Conservation (phyloP, 2,113 vertebrate genomes). For the Dromas ardeola region DNA sequence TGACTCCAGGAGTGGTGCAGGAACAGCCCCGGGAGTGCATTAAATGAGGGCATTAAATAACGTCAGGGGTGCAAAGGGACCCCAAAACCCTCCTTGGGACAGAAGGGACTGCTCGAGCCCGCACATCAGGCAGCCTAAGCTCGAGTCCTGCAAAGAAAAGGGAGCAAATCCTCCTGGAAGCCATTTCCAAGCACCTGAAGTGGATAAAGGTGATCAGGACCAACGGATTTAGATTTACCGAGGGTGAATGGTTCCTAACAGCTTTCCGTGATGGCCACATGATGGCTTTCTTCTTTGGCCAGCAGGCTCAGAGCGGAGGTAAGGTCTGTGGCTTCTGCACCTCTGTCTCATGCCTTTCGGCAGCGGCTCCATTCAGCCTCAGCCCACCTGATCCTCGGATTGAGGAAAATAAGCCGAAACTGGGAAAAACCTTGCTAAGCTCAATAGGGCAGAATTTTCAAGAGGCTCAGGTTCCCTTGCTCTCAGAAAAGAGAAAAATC, state of each 20-base stretch:
- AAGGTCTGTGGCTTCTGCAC: not conserved
- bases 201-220: not conserved
- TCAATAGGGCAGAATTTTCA: not conserved
- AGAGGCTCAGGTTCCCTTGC: not conserved
- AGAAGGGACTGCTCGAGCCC: accelerated
- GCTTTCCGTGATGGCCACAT: not conserved
- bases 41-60: not conserved
- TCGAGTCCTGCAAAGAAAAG: not conserved
- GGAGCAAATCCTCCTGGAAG: not conserved
- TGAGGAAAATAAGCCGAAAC: not conserved
- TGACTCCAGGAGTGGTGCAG: not conserved
- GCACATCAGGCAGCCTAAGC: not conserved
- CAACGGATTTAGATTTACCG: accelerated
- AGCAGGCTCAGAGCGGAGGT: not conserved
- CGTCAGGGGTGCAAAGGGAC: not conserved
- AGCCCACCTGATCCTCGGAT: not conserved
- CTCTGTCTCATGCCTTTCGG: no score
- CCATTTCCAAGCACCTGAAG: accelerated
- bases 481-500: not conserved
- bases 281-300: not conserved
- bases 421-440: no score
- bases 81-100: not conserved
- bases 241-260: not conserved
- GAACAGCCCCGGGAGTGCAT: not conserved
- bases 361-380: not conserved